These are phyloP conservation scores for Coenonympha arcania DNA, from an alignment of 2,888 invertebrate genomes.

Conservation along the genomic window DNA sequence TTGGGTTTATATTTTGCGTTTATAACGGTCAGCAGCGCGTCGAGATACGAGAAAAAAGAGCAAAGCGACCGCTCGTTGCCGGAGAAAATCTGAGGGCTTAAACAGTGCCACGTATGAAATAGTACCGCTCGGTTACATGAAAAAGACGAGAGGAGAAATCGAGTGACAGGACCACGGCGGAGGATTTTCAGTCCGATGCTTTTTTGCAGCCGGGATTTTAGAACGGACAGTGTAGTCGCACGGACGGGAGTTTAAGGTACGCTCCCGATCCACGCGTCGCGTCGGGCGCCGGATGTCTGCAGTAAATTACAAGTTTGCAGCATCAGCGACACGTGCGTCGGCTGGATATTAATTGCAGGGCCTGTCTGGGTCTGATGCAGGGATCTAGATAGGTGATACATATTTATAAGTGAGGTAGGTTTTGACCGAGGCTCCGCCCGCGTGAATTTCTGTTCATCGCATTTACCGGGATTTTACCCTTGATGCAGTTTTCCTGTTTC, in stretches of 20 bases:
- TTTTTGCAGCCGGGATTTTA: conserved; percentile 65
- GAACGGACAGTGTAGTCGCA: conserved; percentile 54
- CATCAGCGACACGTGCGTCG: conserved; percentile 8
- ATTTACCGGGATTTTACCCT: too few relatives aligned
- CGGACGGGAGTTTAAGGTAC: conserved; percentile 33
- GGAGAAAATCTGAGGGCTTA: conserved; percentile 74
- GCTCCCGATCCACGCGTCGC: conserved; percentile 2
- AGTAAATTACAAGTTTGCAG: conserved; percentile 9
- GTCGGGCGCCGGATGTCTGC: conserved; percentile 5
- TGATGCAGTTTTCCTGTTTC: too few relatives aligned
- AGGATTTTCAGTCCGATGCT: conserved; percentile 67
- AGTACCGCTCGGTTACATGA: conserved; percentile 72
- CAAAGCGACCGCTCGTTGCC: conserved; percentile 57
- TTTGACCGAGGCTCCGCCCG: too few relatives aligned
- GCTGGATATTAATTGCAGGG: conserved; percentile 4
- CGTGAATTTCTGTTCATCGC: too few relatives aligned
- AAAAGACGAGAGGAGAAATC: conserved; percentile 73
- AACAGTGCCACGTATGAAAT: conserved; percentile 73
- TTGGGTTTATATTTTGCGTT: conserved; percentile 73
- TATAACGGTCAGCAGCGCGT: conserved; percentile 68
- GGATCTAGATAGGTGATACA: neutral
- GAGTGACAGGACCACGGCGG: conserved; percentile 68
- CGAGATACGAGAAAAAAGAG: conserved; percentile 65
- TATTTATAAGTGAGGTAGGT: neutral
- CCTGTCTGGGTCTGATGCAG: neutral